Conservation (phyloP, 2,797 vertebrate genomes). For the Epinephelus awoara region DNA sequence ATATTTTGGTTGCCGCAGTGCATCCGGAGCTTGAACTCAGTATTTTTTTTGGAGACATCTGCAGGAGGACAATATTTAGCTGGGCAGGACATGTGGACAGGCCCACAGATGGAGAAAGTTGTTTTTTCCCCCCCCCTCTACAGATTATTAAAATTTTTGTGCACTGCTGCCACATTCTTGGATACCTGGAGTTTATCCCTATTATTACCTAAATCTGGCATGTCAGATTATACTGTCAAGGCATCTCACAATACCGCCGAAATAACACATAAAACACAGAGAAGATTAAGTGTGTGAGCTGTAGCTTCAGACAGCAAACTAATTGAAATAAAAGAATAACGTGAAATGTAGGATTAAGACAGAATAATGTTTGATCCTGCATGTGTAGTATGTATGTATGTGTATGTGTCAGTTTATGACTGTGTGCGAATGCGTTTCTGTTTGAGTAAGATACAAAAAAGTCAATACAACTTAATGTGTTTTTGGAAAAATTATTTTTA, state of each 20-base stretch:
- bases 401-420: not conserved
- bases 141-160: slow-evolving; percentile 20
- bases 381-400: not conserved
- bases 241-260: slow-evolving; percentile 21
- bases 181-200: slow-evolving; percentile 45
- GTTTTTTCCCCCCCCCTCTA: slow-evolving; percentile 19
- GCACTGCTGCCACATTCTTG: slow-evolving; percentile 19
- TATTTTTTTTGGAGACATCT: slow-evolving; percentile 35
- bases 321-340: slow-evolving; percentile 29
- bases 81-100: slow-evolving; percentile 10
- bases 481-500: not conserved
- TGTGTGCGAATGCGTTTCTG: not conserved
- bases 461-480: not conserved
- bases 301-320: slow-evolving; percentile 13
- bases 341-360: not conserved
- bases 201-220: slow-evolving; percentile 54
- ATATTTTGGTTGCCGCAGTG: slow-evolving; percentile 21
- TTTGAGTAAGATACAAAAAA: not conserved
- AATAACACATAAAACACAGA: slow-evolving; percentile 28
- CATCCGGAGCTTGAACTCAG: slow-evolving; percentile 9
- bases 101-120: slow-evolving; percentile 17
- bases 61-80: slow-evolving; percentile 19
- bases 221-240: slow-evolving; percentile 39
- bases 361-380: not conserved
- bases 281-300: slow-evolving; percentile 23